These are phyloP conservation scores for Epizoanthus rinbou DNA, from an alignment of 92 coral and sea anemone species.

Conservation along the genomic window DNA sequence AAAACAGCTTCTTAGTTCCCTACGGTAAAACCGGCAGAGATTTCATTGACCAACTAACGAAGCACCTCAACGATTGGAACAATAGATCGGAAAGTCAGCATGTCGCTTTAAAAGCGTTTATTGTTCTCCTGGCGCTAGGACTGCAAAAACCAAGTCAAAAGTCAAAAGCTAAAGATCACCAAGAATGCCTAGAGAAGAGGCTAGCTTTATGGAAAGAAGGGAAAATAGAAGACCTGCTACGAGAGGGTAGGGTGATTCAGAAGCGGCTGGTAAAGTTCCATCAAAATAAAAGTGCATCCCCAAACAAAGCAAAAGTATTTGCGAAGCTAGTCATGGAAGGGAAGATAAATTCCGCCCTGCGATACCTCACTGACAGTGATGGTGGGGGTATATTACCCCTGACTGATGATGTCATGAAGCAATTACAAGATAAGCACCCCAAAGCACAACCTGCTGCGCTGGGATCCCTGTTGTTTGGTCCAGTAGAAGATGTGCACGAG, in stretches of 20 bases:
- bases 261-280: conserved; percentile 39
- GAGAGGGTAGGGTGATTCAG: conserved; percentile 65
- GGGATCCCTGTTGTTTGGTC: conserved; percentile 35
- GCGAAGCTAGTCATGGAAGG: conserved; percentile 52
- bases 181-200: conserved; percentile 58
- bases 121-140: conserved; percentile 58
- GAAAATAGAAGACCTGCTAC: conserved; percentile 55
- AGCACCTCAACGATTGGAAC: conserved; percentile 62
- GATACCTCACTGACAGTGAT: conserved; percentile 15
- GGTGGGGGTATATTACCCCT: conserved; percentile 42
- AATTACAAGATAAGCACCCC: conserved; percentile 46
- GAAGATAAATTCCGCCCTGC: conserved; percentile 37
- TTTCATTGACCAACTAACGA: conserved; percentile 53
- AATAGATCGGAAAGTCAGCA: conserved; percentile 51
- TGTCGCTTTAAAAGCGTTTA: conserved; percentile 58
- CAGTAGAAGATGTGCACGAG: conserved; percentile 27
- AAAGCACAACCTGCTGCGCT: conserved; percentile 35
- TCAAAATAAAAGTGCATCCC: conserved; percentile 26
- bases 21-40: conserved; percentile 69
- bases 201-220: conserved; percentile 61
- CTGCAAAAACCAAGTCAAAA: conserved; percentile 64
- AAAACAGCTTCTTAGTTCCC: conserved; percentile 62
- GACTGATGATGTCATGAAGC: conserved; percentile 48
- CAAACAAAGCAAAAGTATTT: conserved; percentile 47
- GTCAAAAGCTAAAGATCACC: conserved; percentile 67